A percentile compares a stretch with the other conserved stretches of the same genome.
Conservation (phyloP, 2,797 vertebrate genomes). For the Chrosomus eos region DNA sequence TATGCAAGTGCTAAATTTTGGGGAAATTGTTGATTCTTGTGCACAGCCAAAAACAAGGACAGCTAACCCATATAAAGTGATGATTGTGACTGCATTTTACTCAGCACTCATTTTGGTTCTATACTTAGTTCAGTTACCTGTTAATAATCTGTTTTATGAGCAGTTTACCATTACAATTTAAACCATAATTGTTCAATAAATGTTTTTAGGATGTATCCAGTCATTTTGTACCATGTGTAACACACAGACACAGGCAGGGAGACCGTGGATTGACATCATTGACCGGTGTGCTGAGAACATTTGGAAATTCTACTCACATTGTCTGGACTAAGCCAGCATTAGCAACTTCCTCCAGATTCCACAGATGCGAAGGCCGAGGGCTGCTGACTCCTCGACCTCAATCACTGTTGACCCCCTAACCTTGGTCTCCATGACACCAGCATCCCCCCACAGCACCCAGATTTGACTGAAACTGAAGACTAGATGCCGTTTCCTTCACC, state of each 20-base stretch:
- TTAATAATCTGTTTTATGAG: neutral
- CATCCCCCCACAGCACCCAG: conserved; percentile 18
- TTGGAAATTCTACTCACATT: conserved; percentile 43
- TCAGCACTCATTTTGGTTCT: neutral
- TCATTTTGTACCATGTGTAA: neutral
- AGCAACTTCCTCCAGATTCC: conserved; percentile 29
- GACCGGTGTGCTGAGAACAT: neutral
- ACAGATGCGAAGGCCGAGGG: neutral
- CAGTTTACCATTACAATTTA: too few species aligned
- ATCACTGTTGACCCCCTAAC: conserved; percentile 48
- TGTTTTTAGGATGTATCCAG: neutral
- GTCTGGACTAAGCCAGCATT: conserved; percentile 26
- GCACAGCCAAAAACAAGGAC: neutral
- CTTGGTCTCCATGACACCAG: conserved; percentile 22
- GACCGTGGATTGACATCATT: neutral
- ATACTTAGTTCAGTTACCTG: neutral
- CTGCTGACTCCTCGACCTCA: conserved; percentile 40
- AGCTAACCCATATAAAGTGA: neutral
- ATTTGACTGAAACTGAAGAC: conserved; percentile 16
- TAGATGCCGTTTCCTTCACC: neutral
- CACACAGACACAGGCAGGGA: neutral
- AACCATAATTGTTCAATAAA: neutral
- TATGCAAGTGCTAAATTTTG: neutral
- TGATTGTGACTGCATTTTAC: neutral
- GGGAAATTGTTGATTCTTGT: neutral